Percentiles rank a stretch among this genome's conserved stretches.
Conservation (phyloP, 2,888 invertebrate species). For the Calameuta pallipes region DNA sequence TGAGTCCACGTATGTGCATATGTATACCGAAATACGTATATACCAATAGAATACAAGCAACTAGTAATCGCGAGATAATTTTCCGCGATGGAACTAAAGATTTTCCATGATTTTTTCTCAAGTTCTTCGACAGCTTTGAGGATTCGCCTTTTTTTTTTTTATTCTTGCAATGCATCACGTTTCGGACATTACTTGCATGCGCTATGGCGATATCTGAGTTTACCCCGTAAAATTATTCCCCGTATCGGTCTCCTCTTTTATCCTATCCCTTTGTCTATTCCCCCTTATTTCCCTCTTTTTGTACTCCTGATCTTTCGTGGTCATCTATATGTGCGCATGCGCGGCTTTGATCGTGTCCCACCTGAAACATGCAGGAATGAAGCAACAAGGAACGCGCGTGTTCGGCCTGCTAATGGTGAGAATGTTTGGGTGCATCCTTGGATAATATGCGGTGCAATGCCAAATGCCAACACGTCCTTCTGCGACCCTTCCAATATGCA, state of each 20-base stretch:
- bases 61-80: not conserved
- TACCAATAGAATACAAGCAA: not conserved
- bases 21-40: no score
- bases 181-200: no score
- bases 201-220: no score
- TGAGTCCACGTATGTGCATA: not conserved
- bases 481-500: slow-evolving; percentile 28
- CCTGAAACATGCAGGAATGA: slow-evolving; percentile 45
- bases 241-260: no score
- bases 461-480: slow-evolving; percentile 56
- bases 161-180: no score
- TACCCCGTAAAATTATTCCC: no score
- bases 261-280: no score
- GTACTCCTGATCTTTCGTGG: not conserved
- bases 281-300: not conserved
- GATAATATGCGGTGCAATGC: slow-evolving; percentile 62
- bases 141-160: no score
- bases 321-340: not conserved
- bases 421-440: slow-evolving; percentile 61
- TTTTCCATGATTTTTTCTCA: not conserved
- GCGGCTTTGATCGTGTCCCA: slow-evolving; percentile 12
- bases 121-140: not conserved
- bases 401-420: slow-evolving; percentile 51
- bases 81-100: not conserved
- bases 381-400: slow-evolving; percentile 52